Evolutionary conservation across 2,113 vertebrate genomes (phyloP).

Genomic region (Otis tarda): DNA sequence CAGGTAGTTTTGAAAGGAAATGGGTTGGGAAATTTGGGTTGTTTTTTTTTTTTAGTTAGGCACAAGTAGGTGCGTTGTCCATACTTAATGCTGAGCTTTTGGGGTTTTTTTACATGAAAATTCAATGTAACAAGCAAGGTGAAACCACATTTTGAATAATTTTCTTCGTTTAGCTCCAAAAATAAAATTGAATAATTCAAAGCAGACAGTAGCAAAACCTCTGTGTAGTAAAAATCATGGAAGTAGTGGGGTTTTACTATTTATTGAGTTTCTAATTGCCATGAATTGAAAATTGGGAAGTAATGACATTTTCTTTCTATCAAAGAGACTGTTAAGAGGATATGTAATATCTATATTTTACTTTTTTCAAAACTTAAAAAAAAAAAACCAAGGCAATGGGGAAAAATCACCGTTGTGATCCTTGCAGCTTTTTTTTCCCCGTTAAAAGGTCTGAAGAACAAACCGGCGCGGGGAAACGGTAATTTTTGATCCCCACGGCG

Average conservation of each 20-base stretch:
- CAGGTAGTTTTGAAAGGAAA: background rate
- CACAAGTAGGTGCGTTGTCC: background rate
- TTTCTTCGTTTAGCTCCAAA: background rate
- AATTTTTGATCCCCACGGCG: constrained; percentile 46
- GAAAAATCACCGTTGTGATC: background rate
- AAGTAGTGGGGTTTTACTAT: background rate
- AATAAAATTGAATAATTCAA: background rate
- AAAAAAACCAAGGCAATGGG: background rate
- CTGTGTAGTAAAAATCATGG: accelerated
- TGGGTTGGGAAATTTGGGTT: background rate
- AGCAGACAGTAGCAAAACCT: background rate
- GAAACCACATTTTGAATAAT: background rate
- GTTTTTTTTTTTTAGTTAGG: background rate
- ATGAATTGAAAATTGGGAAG: background rate
- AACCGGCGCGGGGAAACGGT: background rate
- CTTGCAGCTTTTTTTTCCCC: constrained; percentile 7
- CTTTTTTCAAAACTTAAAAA: background rate
- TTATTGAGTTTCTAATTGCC: background rate
- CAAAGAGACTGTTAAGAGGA: background rate
- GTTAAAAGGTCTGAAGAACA: constrained; percentile 52
- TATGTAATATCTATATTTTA: background rate
- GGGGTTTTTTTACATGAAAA: background rate
- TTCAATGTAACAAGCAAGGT: background rate
- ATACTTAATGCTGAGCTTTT: background rate
- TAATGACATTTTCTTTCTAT: background rate